Evolutionary conservation across 1,140 invertebrate species (phyloP).

Genomic region (Acromyrmex echinatior): DNA sequence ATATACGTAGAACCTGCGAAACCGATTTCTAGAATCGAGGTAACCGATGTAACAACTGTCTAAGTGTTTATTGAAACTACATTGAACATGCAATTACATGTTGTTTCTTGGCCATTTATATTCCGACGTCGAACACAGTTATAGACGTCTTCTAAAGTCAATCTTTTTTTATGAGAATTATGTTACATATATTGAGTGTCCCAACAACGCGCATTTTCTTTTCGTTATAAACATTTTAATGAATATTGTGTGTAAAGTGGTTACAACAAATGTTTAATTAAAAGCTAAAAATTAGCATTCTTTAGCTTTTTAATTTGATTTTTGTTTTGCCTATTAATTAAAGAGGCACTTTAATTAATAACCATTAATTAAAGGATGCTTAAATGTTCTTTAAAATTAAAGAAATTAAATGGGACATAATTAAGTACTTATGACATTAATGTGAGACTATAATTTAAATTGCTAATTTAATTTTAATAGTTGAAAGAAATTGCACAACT

Average conservation of each 20-base stretch:
- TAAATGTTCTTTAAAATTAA: slow-evolving; percentile 2
- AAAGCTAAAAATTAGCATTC: slow-evolving; percentile 16
- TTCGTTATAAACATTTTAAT: neutral
- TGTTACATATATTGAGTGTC: neutral
- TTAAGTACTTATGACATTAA: neutral
- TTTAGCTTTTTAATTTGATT: neutral
- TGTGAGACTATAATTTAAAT: neutral
- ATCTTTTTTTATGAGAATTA: slow-evolving; percentile 20
- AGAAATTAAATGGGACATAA: neutral
- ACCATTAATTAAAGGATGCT: neutral
- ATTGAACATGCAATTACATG: neutral
- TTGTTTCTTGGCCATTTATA: slow-evolving; percentile 21
- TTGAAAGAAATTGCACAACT: slow-evolving; percentile 9
- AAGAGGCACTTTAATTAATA: neutral
- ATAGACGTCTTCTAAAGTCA: slow-evolving; percentile 1
- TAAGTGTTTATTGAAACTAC: slow-evolving; percentile 69
- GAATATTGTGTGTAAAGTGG: neutral
- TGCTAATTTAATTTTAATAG: neutral
- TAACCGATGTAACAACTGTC: slow-evolving; percentile 86
- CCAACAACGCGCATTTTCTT: neutral
- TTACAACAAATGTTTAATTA: neutral
- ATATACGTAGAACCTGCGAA: slow-evolving; percentile 85
- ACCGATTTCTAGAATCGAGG: slow-evolving; percentile 86
- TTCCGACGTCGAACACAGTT: neutral
- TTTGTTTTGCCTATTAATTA: neutral